Evolutionary conservation across 2,888 invertebrate species (phyloP).

Genomic region (Calameuta filiformis): DNA sequence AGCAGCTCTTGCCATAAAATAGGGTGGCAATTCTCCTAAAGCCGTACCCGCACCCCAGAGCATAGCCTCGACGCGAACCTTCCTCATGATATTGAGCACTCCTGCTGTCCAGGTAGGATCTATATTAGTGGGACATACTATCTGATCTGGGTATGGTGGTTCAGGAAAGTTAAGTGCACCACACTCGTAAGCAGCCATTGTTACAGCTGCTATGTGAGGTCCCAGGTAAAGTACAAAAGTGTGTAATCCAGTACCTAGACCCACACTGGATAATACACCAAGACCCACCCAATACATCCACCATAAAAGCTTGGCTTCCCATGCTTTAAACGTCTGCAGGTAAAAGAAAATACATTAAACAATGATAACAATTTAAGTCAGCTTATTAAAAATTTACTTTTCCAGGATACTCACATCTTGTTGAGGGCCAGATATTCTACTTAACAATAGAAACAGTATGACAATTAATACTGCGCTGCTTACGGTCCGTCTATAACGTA

Average conservation of each 20-base stretch:
- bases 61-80: constrained; percentile 95
- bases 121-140: constrained; percentile 86
- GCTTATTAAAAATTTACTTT: neutral
- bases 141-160: constrained; percentile 99
- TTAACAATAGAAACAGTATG: constrained; percentile 53
- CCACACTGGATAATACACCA: constrained; percentile 96
- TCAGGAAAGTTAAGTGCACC: constrained; percentile 93
- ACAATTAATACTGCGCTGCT: constrained; percentile 53
- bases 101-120: constrained; percentile 76
- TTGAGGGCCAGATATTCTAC: constrained; percentile 59
- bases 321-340: constrained; percentile 55
- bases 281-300: constrained; percentile 92
- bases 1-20: constrained; percentile 99
- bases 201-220: constrained; percentile 99
- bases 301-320: constrained; percentile 72
- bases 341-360: neutral
- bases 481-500: constrained; percentile 55
- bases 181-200: constrained; percentile 98
- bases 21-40: constrained; percentile 98
- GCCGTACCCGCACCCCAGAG: constrained; percentile 99
- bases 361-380: neutral
- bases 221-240: constrained; percentile 98
- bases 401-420: constrained; percentile 49
- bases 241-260: constrained; percentile 97
- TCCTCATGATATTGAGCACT: constrained; percentile 94